phyloP scores from a whole-genome alignment of 2,888 invertebrate genomes.

The Zeuzera pyrina region DNA sequence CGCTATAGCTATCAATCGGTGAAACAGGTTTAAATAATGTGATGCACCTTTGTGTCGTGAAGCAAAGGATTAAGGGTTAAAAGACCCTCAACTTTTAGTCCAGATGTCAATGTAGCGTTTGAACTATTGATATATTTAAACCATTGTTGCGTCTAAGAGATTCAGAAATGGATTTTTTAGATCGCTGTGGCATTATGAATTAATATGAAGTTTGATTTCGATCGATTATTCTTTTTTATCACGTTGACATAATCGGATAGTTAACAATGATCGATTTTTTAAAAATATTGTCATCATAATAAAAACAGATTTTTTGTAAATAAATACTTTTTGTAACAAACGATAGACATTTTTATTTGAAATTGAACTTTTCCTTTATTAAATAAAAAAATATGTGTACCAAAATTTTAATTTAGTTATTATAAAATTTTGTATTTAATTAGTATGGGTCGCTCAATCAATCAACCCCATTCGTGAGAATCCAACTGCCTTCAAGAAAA shows the following conservation, averaged over 20 bases:
- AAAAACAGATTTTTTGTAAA: too few relatives aligned
- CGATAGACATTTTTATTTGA: too few relatives aligned
- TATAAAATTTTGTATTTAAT: too few relatives aligned
- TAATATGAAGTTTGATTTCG: slow-evolving; percentile 28
- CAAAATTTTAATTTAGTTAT: too few relatives aligned
- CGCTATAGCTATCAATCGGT: slow-evolving; percentile 63
- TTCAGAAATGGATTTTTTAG: slow-evolving; percentile 61
- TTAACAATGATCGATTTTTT: background rate
- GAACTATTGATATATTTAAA: slow-evolving; percentile 43
- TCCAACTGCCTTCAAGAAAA: slow-evolving; percentile 40
- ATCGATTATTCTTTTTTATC: slow-evolving; percentile 11
- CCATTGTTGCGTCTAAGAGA: slow-evolving; percentile 36
- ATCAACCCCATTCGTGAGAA: slow-evolving; percentile 65
- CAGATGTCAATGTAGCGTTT: slow-evolving; percentile 59
- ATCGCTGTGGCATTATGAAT: slow-evolving; percentile 34
- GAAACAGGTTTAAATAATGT: slow-evolving; percentile 65
- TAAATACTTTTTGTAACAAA: too few relatives aligned
- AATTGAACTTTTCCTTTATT: too few relatives aligned
- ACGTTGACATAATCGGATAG: background rate
- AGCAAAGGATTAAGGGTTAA: slow-evolving; percentile 61
- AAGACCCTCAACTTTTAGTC: slow-evolving; percentile 19
- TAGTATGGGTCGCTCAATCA: slow-evolving; percentile 26
- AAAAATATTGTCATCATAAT: too few relatives aligned
- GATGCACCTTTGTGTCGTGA: slow-evolving; percentile 41
- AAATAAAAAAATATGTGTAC: too few relatives aligned